These are phyloP conservation scores for Cryptotis parvus DNA, from an alignment of 2,113 vertebrate species.

Conservation along the genomic window DNA sequence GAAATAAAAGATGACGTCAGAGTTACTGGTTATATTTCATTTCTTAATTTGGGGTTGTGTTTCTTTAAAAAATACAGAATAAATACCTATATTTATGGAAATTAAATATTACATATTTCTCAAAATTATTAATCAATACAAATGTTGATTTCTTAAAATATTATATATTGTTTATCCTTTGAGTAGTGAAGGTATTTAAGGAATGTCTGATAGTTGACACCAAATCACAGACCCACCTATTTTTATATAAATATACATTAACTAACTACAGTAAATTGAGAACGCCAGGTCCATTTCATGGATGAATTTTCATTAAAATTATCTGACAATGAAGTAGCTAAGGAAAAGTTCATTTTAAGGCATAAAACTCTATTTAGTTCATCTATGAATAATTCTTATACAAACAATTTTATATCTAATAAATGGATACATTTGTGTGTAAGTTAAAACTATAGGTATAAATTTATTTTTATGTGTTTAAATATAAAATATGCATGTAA, in stretches of 20 bases:
- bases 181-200: constrained; percentile 6
- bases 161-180: background rate
- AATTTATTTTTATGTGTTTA: background rate
- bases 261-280: background rate
- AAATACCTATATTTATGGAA: too few relatives aligned
- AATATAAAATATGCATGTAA: background rate
- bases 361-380: background rate
- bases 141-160: background rate
- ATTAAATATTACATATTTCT: background rate
- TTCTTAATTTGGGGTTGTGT: background rate
- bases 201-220: background rate
- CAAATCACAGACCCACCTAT: background rate
- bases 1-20: fast-evolving
- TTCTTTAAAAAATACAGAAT: too few relatives aligned
- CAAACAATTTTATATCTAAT: too few relatives aligned
- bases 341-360: background rate
- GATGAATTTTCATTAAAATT: background rate
- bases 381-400: background rate
- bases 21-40: background rate
- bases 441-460: too few relatives aligned
- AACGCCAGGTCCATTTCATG: background rate
- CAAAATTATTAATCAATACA: background rate
- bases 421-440: too few relatives aligned
- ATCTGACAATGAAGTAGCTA: background rate
- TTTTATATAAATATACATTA: background rate